A percentile compares a stretch with the other conserved stretches of the same genome.
Evolutionary conservation across 2,113 vertebrate species (phyloP).

Genomic region (Halcyon malimbica): DNA sequence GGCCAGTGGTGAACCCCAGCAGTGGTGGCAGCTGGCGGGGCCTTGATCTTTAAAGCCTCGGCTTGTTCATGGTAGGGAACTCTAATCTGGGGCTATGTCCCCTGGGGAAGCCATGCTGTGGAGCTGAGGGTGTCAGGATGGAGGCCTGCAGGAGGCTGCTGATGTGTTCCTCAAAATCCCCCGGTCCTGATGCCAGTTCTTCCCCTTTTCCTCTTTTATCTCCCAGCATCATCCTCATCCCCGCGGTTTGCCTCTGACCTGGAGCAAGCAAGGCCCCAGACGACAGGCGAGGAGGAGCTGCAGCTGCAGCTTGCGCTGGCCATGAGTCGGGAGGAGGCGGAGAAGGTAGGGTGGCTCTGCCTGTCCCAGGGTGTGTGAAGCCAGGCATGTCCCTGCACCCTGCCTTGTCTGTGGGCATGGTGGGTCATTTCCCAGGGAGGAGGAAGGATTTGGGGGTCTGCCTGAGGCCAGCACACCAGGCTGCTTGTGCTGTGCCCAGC

Average conservation of each 20-base stretch:
- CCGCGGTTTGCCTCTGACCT: conserved; percentile 85
- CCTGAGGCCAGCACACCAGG: background rate
- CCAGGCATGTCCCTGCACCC: background rate
- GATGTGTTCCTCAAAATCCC: background rate
- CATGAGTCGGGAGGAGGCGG: conserved; percentile 94
- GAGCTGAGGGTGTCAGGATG: background rate
- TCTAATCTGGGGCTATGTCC: background rate
- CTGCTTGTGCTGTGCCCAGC: rapidly evolving
- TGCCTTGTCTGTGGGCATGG: background rate
- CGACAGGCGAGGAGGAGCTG: conserved; percentile 92
- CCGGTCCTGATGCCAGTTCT: background rate
- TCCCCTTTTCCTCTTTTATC: background rate
- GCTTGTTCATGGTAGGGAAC: background rate
- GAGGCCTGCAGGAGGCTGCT: background rate
- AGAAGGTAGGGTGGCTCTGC: conserved; percentile 82
- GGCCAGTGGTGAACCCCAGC: background rate
- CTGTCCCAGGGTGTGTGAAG: rapidly evolving
- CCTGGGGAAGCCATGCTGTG: background rate
- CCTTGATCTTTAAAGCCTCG: background rate
- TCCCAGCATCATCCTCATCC: conserved; percentile 86
- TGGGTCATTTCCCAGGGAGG: background rate
- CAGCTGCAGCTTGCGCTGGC: conserved; percentile 95
- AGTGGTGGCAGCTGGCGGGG: background rate
- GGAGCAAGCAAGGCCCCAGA: conserved; percentile 91
- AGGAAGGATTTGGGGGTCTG: background rate